A percentile compares a stretch with the other conserved stretches of the same genome.
phyloP scores from a whole-genome alignment of 2,797 vertebrate genomes.

The Melanotaenia boesemani region DNA sequence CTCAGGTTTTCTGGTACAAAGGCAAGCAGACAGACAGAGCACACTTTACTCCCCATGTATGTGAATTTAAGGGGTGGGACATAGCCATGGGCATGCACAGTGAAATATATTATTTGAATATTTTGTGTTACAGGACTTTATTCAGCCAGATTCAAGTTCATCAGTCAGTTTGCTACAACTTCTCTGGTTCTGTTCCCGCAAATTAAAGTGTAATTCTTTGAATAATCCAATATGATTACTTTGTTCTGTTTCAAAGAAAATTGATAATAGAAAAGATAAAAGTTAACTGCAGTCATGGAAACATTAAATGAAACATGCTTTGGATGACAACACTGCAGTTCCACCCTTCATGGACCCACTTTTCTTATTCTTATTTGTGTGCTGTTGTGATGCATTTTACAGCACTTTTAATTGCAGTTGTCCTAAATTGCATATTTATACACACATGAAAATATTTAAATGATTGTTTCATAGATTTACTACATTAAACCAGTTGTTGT shows the following conservation, averaged over 20 bases:
- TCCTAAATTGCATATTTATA: not conserved
- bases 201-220: not conserved
- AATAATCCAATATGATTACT: no score
- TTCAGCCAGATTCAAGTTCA: conserved; percentile 50
- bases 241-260: not conserved
- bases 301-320: no score
- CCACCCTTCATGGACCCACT: not conserved
- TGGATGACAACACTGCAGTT: not conserved
- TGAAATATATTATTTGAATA: conserved; percentile 54
- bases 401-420: no score
- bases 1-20: conserved; percentile 48
- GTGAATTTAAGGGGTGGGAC: conserved; percentile 53
- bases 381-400: not conserved
- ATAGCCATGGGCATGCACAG: conserved; percentile 25
- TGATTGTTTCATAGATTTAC: not conserved
- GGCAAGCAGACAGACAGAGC: conserved; percentile 45
- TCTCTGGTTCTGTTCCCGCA: not conserved
- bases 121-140: conserved; percentile 56
- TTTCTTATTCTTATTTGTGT: not conserved
- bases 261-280: not conserved
- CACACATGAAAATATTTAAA: not conserved
- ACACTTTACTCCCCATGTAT: conserved; percentile 61
- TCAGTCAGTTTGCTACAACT: conserved; percentile 4
- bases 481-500: not conserved
- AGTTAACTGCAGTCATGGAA: not conserved